Evolutionary conservation across 2,888 invertebrate species (phyloP).

Genomic region (Mallateleia sp.): DNA sequence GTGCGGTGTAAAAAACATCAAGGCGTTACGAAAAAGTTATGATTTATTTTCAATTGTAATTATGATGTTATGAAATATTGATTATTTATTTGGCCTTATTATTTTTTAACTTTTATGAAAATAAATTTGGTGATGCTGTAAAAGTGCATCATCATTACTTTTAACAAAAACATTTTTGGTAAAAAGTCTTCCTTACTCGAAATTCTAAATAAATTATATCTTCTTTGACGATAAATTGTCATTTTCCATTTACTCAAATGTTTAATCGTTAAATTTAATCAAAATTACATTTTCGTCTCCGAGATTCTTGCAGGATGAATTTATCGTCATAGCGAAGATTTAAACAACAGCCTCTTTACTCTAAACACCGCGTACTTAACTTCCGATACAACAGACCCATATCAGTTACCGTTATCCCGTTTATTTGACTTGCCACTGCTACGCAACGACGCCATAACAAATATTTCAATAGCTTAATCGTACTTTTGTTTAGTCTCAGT

Average conservation of each 20-base stretch:
- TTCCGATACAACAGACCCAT: neutral
- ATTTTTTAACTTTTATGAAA: too few species aligned
- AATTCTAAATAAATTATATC: too few species aligned
- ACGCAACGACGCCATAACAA: conserved; percentile 11
- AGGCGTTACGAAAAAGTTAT: neutral
- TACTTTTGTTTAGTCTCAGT: conserved; percentile 30
- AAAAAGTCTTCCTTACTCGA: too few species aligned
- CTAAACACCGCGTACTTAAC: neutral
- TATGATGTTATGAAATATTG: neutral
- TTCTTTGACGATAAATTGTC: too few species aligned
- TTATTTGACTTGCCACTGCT: conserved; percentile 19
- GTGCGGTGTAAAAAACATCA: neutral
- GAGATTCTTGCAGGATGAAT: too few species aligned
- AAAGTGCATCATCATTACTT: too few species aligned
- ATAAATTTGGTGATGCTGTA: too few species aligned
- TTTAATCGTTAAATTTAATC: too few species aligned
- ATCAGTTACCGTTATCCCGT: conserved; percentile 35
- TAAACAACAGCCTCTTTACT: neutral
- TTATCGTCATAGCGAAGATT: neutral
- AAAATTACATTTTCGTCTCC: too few species aligned
- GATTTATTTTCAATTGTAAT: neutral
- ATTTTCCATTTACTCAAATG: too few species aligned
- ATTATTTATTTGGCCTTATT: too few species aligned
- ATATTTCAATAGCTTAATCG: conserved; percentile 37
- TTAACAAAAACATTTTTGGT: too few species aligned